Percentiles rank a stretch among this genome's conserved stretches.
Evolutionary conservation across 2,113 vertebrate genomes (phyloP).

Genomic region (Raja brachyura): DNA sequence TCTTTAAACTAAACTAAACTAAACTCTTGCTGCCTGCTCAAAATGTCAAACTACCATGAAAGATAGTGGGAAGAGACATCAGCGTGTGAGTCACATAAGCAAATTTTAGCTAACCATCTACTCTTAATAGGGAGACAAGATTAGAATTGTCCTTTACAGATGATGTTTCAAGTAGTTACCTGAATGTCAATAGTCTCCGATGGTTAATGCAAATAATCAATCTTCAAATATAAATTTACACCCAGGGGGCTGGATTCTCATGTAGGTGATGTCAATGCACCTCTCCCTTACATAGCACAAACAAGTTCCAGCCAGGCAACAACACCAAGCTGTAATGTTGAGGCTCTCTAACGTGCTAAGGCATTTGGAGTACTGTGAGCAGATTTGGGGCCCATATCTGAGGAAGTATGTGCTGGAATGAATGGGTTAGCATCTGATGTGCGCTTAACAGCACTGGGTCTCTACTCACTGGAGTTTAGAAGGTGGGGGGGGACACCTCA

Average conservation of each 20-base stretch:
- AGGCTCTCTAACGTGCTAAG: too few species aligned
- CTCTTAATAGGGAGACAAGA: neutral
- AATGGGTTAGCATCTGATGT: too few species aligned
- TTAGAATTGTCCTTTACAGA: neutral
- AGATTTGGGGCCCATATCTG: too few species aligned
- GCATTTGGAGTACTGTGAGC: too few species aligned
- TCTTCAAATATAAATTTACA: neutral
- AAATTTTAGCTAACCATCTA: neutral
- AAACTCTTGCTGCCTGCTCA: neutral
- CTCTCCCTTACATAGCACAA: neutral
- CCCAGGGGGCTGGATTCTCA: neutral
- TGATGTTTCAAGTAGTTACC: neutral
- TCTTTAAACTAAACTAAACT: too few species aligned
- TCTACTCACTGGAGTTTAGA: too few species aligned
- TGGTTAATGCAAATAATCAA: neutral
- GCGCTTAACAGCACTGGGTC: too few species aligned
- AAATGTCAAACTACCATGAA: neutral
- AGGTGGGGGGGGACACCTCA: too few species aligned
- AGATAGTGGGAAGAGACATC: neutral
- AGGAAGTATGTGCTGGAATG: too few species aligned
- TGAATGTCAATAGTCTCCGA: neutral
- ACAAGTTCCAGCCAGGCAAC: neutral
- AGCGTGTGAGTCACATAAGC: neutral
- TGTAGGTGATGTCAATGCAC: neutral
- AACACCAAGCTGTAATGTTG: too few species aligned